phyloP scores from a whole-genome alignment of 2,113 vertebrate genomes.

The Neopipo cinnamomea region DNA sequence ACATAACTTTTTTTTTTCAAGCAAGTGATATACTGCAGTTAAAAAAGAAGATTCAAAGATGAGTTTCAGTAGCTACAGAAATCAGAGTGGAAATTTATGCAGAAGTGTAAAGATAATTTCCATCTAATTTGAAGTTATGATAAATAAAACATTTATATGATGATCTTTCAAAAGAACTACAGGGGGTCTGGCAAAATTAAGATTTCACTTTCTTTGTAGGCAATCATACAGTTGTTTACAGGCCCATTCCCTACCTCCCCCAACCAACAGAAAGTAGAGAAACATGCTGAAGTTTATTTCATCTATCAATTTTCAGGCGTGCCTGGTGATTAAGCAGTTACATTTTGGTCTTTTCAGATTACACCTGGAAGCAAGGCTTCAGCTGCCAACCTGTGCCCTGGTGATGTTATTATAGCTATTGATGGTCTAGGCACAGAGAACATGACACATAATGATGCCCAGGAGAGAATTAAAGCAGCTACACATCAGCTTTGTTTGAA shows the following conservation, averaged over 20 bases:
- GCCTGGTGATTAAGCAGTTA: background rate
- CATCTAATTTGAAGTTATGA: background rate
- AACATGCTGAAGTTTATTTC: background rate
- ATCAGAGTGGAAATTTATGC: background rate
- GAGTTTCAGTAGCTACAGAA: background rate
- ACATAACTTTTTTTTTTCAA: background rate
- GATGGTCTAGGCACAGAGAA: conserved; percentile 83
- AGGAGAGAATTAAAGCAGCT: conserved; percentile 94
- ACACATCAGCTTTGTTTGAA: conserved; percentile 82
- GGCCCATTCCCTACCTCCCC: background rate
- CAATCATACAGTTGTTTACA: background rate
- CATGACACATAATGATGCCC: conserved; percentile 94
- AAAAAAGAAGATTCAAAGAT: background rate
- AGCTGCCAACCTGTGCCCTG: conserved; percentile 85
- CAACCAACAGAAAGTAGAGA: background rate
- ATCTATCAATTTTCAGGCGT: background rate
- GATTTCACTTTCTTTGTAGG: background rate
- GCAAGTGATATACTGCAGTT: background rate
- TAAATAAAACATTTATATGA: background rate
- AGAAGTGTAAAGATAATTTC: background rate
- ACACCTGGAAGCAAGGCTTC: conserved; percentile 94
- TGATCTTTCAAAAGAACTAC: background rate
- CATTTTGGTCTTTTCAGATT: conserved; percentile 78
- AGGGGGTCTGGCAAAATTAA: background rate
- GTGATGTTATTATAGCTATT: conserved; percentile 92